Percentiles rank a stretch among this genome's conserved stretches.
These are phyloP conservation scores for Leptopilina clavipes DNA, from an alignment of 1,140 invertebrate species.

Conservation along the genomic window DNA sequence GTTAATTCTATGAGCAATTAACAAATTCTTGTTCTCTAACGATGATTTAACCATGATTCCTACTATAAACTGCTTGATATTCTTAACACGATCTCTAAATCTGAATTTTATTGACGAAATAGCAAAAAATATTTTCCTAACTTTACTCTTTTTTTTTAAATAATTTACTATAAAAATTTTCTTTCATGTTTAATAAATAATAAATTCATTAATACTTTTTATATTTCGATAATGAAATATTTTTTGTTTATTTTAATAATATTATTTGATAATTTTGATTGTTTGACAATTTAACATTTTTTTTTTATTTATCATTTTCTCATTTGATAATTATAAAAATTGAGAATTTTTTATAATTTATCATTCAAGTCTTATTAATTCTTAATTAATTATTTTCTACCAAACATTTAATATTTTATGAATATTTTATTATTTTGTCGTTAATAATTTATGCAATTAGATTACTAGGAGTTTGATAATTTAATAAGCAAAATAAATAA, in stretches of 20 bases:
- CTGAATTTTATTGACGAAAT: not conserved
- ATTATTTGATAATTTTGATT: no score
- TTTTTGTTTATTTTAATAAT: no score
- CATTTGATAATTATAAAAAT: no score
- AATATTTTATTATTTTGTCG: not conserved
- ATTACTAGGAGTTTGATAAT: not conserved
- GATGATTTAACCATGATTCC: conserved; percentile 7
- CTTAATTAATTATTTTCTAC: no score
- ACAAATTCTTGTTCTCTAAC: conserved; percentile 28
- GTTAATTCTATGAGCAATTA: conserved; percentile 23
- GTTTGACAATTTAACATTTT: no score
- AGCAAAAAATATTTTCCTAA: not conserved
- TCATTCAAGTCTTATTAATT: no score
- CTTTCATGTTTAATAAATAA: not conserved
- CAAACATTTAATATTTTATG: no score
- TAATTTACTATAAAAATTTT: no score
- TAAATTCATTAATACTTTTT: not conserved
- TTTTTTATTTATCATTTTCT: no score
- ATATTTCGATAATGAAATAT: not conserved
- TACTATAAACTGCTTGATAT: conserved; percentile 17
- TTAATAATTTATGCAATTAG: not conserved
- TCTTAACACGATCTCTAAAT: not conserved
- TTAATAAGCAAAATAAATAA: conserved; percentile 9
- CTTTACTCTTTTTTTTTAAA: not conserved
- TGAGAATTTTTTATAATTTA: no score